These are phyloP conservation scores for Mizuhopecten yessoensis DNA, from an alignment of 1,140 invertebrate species.

Conservation along the genomic window DNA sequence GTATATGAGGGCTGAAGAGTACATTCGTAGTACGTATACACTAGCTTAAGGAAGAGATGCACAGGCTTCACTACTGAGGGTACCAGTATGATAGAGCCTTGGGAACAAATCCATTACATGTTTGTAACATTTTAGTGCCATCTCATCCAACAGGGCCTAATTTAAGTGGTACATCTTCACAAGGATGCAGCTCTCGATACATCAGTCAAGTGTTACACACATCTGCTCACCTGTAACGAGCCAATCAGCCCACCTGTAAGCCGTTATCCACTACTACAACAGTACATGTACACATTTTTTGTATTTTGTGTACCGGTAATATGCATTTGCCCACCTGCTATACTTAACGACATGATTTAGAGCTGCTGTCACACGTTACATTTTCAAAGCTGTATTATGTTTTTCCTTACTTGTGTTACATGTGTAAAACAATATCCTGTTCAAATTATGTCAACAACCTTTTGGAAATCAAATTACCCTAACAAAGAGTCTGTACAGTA, in stretches of 20 bases:
- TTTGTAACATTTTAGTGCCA: neutral
- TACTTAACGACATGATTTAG: too few relatives aligned
- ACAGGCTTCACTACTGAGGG: neutral
- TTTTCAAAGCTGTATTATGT: too few relatives aligned
- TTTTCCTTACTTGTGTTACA: too few relatives aligned
- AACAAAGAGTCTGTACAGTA: too few relatives aligned
- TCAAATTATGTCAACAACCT: too few relatives aligned
- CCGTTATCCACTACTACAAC: neutral
- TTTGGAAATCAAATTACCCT: too few relatives aligned
- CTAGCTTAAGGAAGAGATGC: too few relatives aligned
- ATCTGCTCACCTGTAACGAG: conserved; percentile 16
- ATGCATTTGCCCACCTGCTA: neutral
- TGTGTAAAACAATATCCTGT: too few relatives aligned
- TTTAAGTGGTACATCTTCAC: neutral
- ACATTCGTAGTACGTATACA: too few relatives aligned
- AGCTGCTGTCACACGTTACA: too few relatives aligned
- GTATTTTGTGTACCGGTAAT: neutral
- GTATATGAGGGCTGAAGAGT: too few relatives aligned
- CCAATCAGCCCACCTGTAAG: neutral
- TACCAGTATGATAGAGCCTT: neutral
- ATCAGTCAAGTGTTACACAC: neutral
- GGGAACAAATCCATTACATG: neutral
- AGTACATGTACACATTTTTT: neutral
- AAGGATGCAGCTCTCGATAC: neutral
- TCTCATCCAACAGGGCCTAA: neutral